Base-by-base conservation (phyloP, 2,797 vertebrate species). In the Pseudopleuronectes americanus region DNA sequence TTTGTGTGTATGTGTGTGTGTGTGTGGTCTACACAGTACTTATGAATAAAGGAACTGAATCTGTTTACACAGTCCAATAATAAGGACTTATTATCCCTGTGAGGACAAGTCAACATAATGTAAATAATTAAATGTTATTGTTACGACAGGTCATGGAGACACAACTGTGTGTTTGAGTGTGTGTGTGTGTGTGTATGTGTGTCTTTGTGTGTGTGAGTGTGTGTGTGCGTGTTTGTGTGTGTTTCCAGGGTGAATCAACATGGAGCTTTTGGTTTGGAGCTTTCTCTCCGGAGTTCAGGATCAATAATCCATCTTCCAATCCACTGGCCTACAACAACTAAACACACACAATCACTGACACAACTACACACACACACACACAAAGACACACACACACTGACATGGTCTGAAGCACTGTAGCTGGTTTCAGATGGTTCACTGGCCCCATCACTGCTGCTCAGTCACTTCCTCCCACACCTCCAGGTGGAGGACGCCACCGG, bases 301-400 rank as follows among this genome's bases (percentile, higher is more conserved):
- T 88, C 87, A 75, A 85, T 88, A 83, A 66, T 76, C 62, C 65
- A 75, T 83, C 77, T 79, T 77, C 63, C 41, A 41, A 75, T 80
- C 81, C 70, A 66, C 24, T 77, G 77, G 28, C 45, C 62, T 63
- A 55, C 58, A 79, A 77, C 65, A 54, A 36, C 41, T 19, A 51
- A 38, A 49, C 22, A 10, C 23, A 68, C 53, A 54, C 55, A 60
- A 19, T 47, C 43, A 7, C 14, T 47, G 43, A 19, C 43, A 17
- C 23, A 26, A 38, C 24, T 23, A 51, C 45, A 58, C 28, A 51
- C 45, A 48, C 24, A 56, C 41, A 13, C 1, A 33, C 9, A 31
- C 24, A 26, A 26, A 26, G 26, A 6, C 26, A 26, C 12, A 55
- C 5, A 36, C 24, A 53, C 49, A 31, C 58, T 9, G 19, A 58